Conservation (phyloP, 1,140 invertebrate species). For the Drosophila mayri region DNA sequence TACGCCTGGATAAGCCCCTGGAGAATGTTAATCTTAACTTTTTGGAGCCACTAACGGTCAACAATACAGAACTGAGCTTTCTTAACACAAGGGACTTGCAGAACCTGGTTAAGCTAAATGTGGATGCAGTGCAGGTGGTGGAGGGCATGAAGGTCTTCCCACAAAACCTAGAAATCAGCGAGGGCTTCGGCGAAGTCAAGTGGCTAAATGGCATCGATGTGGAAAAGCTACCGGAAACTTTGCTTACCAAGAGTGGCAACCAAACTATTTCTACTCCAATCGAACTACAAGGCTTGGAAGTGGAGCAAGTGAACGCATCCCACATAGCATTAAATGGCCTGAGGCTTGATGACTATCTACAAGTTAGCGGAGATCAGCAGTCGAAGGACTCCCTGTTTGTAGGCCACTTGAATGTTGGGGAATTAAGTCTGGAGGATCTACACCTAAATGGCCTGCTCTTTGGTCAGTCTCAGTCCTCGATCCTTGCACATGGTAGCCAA, state of each 20-base stretch:
- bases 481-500: conserved; percentile 60
- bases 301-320: conserved; percentile 28
- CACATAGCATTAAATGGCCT: conserved; percentile 40
- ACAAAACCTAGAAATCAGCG: conserved; percentile 64
- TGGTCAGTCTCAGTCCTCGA: conserved; percentile 37
- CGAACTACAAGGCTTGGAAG: conserved; percentile 38
- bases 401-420: conserved; percentile 20
- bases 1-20: conserved; percentile 47
- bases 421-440: conserved; percentile 44
- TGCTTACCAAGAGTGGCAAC: conserved; percentile 83
- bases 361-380: conserved; percentile 27
- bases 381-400: conserved; percentile 46
- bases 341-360: conserved; percentile 42
- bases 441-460: conserved; percentile 62
- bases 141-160: conserved; percentile 61
- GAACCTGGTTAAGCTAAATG: conserved; percentile 67
- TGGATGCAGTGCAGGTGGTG: conserved; percentile 66
- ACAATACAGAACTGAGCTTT: conserved; percentile 66
- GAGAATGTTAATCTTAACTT: conserved; percentile 83
- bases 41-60: conserved; percentile 72
- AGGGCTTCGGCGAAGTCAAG: conserved; percentile 78
- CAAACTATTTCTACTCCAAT: conserved; percentile 76
- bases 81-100: conserved; percentile 68
- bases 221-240: conserved; percentile 66
- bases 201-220: conserved; percentile 84